Conservation (phyloP, 2,888 invertebrate species). For the Thecocarcelia acutangulata region DNA sequence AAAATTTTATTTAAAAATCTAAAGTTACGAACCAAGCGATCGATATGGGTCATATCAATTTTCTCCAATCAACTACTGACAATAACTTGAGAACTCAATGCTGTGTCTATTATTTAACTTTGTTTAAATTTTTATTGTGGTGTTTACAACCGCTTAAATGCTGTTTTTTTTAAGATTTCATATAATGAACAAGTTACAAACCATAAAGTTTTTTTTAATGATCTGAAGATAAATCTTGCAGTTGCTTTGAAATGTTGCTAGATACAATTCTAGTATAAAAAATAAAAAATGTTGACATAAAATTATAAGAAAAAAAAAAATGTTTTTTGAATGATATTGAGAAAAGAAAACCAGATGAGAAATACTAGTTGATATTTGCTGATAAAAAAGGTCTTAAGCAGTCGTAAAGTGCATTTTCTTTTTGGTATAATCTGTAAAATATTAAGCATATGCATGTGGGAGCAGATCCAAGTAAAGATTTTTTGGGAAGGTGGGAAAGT, state of each 20-base stretch:
- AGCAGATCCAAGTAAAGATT: too few relatives aligned
- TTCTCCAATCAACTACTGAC: conserved; percentile 52
- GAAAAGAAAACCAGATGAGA: too few relatives aligned
- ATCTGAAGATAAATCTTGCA: conserved; percentile 9
- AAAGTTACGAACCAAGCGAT: conserved; percentile 12
- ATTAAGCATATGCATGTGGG: too few relatives aligned
- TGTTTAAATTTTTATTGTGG: conserved; percentile 26
- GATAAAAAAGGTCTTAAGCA: too few relatives aligned
- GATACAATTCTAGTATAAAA: too few relatives aligned
- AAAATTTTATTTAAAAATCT: conserved; percentile 41
- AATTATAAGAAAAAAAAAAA: too few relatives aligned
- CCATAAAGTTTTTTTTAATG: conserved; percentile 33
- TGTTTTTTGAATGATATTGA: too few relatives aligned
- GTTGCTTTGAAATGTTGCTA: conserved; percentile 27
- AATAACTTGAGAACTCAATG: conserved; percentile 7
- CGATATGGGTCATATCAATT: conserved; percentile 38
- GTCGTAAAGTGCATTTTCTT: too few relatives aligned
- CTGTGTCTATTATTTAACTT: background rate
- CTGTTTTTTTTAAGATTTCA: background rate
- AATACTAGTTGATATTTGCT: too few relatives aligned
- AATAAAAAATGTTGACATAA: too few relatives aligned
- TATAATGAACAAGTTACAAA: background rate
- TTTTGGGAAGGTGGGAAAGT: too few relatives aligned
- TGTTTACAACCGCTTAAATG: conserved; percentile 50
- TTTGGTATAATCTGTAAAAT: too few relatives aligned